Base-by-base conservation (phyloP, 2,888 invertebrate genomes). In the Palloptera scutellata region DNA sequence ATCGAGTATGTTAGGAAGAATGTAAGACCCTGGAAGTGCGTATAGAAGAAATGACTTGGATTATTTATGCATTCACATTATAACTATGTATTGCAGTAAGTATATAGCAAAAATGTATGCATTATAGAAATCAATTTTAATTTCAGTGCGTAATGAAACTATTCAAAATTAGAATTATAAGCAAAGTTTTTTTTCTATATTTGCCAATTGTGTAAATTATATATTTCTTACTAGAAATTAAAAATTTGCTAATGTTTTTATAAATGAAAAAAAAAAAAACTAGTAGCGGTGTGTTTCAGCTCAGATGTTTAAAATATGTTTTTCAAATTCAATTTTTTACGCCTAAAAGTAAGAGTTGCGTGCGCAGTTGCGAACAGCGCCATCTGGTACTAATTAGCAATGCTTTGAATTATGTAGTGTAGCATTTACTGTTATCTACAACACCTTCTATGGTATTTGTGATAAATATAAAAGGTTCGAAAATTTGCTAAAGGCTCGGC, bases 1-100 rank as follows among this genome's bases (percentile, higher is more conserved):
- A 96, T 96, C 79, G 96, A 94, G 86, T 96, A 96, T 76, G 94
- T 93, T 81, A 97, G 89, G 89, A 95, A 96, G 88, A 95, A 94
- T 81, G 96, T 96, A 81, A 96, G 88, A 80, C 96, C 96, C 96
- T 96, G 89, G 42, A 89, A 90, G 43, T 12, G 41, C 5, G 11
- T n/a, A 40, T 40, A 61, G 15, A 30, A 17, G 45, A n/a, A 61
- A 15, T 13, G 40, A 45, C 58, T 61, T 57, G 61, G 67, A 65
- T 63, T 59, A 42, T 17, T 42, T 43, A 43, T 19, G 43, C 48
- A 65, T 58, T 61, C 61, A 42, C 2, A 2, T 30, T 30, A 30
- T n/a, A 13, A 12, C 11, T 45, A 30, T 15, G 55, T 51, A 66
- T 45, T 61, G 61, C 61, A 58, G 58, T 57, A 58, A 59, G 64